Evolutionary conservation across 2,888 invertebrate genomes (phyloP).

Genomic region (Agonum fuliginosum): DNA sequence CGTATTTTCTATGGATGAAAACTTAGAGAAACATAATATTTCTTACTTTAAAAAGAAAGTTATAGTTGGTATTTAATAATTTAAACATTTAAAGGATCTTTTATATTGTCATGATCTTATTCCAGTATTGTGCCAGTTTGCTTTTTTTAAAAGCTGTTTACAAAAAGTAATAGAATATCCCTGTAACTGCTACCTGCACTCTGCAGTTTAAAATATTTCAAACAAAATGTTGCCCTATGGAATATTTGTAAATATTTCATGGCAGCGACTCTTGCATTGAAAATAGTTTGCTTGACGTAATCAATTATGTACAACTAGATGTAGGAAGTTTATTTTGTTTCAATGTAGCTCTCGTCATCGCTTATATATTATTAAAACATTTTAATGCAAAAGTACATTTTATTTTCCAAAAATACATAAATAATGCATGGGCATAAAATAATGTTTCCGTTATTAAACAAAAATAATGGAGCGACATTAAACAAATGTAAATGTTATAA

Average conservation of each 20-base stretch:
- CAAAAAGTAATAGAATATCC: too few species aligned
- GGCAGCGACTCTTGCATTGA: not conserved
- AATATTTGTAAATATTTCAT: conserved; percentile 8
- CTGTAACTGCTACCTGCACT: too few species aligned
- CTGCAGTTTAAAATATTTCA: not conserved
- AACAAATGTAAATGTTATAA: not conserved
- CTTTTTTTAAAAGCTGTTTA: too few species aligned
- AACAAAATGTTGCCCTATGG: not conserved
- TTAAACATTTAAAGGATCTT: too few species aligned
- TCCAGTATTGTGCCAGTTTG: too few species aligned
- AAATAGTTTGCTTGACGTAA: conserved; percentile 9
- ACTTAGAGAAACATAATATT: too few species aligned
- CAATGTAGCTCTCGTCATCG: conserved; percentile 1
- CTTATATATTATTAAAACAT: conserved; percentile 34
- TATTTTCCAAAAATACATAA: conserved; percentile 22
- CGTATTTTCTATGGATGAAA: too few species aligned
- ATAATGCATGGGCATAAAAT: conserved; percentile 4
- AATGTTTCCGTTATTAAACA: conserved; percentile 5
- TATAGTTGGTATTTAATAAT: too few species aligned
- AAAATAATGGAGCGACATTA: not conserved
- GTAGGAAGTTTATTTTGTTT: conserved; percentile 17
- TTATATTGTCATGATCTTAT: too few species aligned
- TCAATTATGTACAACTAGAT: conserved; percentile 27
- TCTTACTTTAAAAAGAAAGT: too few species aligned
- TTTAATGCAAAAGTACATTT: conserved; percentile 22